These are phyloP conservation scores for Gymnobelideus leadbeateri DNA, from an alignment of 2,113 vertebrate genomes.

Conservation along the genomic window DNA sequence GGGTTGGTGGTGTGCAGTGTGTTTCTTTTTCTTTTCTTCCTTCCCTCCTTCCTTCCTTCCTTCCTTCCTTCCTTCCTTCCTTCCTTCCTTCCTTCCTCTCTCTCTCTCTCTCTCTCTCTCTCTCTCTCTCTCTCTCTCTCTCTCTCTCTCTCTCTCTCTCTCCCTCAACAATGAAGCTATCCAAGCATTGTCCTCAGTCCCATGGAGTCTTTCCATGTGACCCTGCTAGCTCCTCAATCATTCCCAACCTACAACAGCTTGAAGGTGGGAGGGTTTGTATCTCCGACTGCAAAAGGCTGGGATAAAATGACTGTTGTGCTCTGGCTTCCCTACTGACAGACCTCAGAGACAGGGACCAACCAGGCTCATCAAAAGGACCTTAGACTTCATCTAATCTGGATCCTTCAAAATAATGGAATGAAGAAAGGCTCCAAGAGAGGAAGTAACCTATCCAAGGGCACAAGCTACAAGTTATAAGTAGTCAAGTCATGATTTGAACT, in stretches of 20 bases:
- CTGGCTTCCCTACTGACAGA: not conserved
- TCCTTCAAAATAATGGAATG: not conserved
- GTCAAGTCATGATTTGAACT: not conserved
- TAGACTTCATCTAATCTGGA: not conserved
- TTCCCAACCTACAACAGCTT: not conserved
- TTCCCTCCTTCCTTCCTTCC: accelerated
- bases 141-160: accelerated
- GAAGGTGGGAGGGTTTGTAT: not conserved
- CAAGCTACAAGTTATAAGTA: not conserved
- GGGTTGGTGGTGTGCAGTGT: not conserved
- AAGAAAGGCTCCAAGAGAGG: not conserved
- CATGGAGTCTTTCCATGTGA: not conserved
- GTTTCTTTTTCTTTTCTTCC: not conserved
- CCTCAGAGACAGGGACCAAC: not conserved
- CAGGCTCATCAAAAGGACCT: not conserved
- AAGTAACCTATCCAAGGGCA: not conserved
- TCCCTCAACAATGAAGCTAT: not conserved
- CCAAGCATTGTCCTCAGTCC: not conserved
- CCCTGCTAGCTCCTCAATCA: not conserved
- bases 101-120: too few species aligned
- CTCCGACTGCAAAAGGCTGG: not conserved
- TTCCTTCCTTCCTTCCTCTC: too few species aligned
- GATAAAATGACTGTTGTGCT: not conserved
- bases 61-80: too few species aligned
- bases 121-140: too few species aligned